Percentiles rank a stretch among this genome's conserved stretches.
These are phyloP conservation scores for Dipodomys stephensi DNA, from an alignment of 2,113 vertebrate species.

Conservation along the genomic window DNA sequence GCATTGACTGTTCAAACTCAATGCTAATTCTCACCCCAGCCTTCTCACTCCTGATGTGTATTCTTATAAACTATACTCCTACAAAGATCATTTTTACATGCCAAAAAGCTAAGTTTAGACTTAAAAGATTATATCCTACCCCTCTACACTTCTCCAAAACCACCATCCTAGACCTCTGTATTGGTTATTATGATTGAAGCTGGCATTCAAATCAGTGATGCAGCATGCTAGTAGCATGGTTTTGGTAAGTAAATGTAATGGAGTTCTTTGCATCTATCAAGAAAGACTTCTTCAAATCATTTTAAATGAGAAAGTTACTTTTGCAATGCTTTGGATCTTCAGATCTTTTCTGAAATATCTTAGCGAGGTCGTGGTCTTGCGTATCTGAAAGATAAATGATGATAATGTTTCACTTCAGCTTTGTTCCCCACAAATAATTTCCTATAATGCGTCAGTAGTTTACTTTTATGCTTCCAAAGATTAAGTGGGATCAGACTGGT, in stretches of 20 bases:
- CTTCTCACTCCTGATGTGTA: neutral
- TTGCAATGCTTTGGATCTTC: neutral
- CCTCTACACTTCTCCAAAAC: neutral
- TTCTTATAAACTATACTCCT: neutral
- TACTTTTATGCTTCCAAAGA: slow-evolving; percentile 57
- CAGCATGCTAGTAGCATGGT: neutral
- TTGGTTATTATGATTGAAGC: neutral
- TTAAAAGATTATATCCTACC: neutral
- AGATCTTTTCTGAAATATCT: slow-evolving; percentile 18
- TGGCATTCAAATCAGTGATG: neutral
- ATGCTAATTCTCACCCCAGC: neutral
- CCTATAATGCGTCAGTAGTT: slow-evolving; percentile 58
- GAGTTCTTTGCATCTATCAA: neutral
- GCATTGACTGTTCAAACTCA: neutral
- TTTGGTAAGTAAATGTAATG: neutral
- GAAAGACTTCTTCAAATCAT: slow-evolving; percentile 29
- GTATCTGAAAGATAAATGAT: slow-evolving; percentile 46
- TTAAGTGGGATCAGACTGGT: slow-evolving; percentile 69
- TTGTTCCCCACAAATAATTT: slow-evolving; percentile 63
- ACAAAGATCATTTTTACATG: neutral
- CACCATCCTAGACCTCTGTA: neutral
- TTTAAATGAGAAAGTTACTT: slow-evolving; percentile 37
- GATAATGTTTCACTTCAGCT: slow-evolving; percentile 21
- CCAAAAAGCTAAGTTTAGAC: neutral
- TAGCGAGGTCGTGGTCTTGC: slow-evolving; percentile 26